Conservation (phyloP, 2,113 vertebrate species). For the Thinocorus orbignyianus region DNA sequence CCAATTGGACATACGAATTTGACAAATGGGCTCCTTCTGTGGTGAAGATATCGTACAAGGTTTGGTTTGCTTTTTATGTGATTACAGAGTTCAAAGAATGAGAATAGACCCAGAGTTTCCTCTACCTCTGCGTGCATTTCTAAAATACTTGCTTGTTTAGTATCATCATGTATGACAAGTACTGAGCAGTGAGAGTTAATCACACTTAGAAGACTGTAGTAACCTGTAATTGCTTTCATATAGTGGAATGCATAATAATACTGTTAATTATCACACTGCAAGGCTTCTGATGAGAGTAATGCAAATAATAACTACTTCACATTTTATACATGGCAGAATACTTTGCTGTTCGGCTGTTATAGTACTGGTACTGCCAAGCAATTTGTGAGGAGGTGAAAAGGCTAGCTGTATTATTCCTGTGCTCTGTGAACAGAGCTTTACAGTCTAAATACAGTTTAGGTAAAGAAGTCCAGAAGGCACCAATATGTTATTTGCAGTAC, state of each 20-base stretch:
- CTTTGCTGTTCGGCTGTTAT: neutral
- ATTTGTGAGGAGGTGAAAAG: neutral
- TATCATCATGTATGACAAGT: slow-evolving; percentile 51
- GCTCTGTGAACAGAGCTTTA: neutral
- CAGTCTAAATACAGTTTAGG: neutral
- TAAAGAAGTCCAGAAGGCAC: neutral
- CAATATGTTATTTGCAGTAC: neutral
- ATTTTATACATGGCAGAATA: neutral
- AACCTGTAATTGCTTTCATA: slow-evolving; percentile 63
- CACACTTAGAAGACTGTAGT: slow-evolving; percentile 36
- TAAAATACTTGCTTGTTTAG: slow-evolving; percentile 23
- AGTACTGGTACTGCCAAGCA: neutral
- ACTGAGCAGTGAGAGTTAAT: slow-evolving; percentile 54
- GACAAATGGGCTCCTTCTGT: slow-evolving; percentile 98
- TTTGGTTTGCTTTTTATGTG: slow-evolving; percentile 69
- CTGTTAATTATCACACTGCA: slow-evolving; percentile 53
- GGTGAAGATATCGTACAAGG: slow-evolving; percentile 98
- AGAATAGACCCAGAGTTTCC: neutral
- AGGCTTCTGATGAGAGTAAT: slow-evolving; percentile 53
- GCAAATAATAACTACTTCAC: slow-evolving; percentile 1
- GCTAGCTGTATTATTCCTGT: neutral
- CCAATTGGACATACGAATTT: slow-evolving; percentile 96
- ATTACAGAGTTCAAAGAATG: neutral
- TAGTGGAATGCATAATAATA: slow-evolving; percentile 65
- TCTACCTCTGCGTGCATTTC: slow-evolving; percentile 21